phyloP scores from a whole-genome alignment of 2,113 vertebrate species.

The Ochotona princeps region DNA sequence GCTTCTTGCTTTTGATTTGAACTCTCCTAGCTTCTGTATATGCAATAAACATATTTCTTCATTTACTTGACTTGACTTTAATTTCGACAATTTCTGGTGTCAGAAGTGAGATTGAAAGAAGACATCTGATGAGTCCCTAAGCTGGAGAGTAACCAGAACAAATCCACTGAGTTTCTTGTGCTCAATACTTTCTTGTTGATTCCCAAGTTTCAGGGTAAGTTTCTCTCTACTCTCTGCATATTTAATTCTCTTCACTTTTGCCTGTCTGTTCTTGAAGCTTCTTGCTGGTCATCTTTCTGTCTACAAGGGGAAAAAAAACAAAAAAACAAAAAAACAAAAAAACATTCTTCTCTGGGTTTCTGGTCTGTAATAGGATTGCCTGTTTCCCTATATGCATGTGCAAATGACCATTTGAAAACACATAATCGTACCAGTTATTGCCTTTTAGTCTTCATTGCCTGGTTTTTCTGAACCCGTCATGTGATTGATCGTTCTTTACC shows the following conservation, averaged over 20 bases:
- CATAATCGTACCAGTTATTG: too few relatives aligned
- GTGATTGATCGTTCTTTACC: not conserved
- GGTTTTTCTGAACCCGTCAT: not conserved
- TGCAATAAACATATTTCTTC: not conserved
- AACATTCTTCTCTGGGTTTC: not conserved
- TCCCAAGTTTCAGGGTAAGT: not conserved
- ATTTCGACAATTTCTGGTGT: not conserved
- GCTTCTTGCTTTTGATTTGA: not conserved
- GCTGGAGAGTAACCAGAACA: not conserved
- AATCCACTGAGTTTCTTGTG: accelerated
- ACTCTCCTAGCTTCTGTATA: not conserved
- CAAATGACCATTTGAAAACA: not conserved
- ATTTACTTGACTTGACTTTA: not conserved
- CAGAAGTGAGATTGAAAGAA: not conserved
- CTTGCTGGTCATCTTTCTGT: not conserved
- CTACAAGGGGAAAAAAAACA: not conserved
- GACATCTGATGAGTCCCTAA: not conserved
- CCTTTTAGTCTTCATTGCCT: not conserved
- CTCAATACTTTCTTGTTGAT: not conserved
- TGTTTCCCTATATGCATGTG: not conserved
- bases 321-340: too few relatives aligned
- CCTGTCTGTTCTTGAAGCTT: too few relatives aligned
- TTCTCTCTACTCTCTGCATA: not conserved
- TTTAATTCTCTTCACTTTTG: not conserved
- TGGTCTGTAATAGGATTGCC: not conserved